Evolutionary conservation across 1,140 invertebrate genomes (phyloP).

Genomic region (Musca domestica): DNA sequence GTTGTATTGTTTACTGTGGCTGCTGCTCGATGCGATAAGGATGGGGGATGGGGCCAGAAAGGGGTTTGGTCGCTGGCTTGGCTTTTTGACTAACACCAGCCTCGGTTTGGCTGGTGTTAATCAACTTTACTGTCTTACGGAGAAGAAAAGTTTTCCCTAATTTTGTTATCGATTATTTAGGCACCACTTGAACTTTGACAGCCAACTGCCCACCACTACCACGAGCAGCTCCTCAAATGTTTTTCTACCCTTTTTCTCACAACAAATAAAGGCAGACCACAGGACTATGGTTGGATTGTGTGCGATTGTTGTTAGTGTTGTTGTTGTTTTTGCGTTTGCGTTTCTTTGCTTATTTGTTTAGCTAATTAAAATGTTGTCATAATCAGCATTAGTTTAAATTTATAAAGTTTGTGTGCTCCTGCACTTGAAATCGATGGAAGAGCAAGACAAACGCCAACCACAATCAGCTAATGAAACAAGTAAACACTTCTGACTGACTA

Average conservation of each 20-base stretch:
- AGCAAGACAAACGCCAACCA: neutral
- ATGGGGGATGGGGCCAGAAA: neutral
- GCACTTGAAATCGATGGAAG: neutral
- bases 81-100: conserved; percentile 1
- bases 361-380: conserved; percentile 15
- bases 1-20: conserved; percentile 5
- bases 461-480: too few relatives aligned
- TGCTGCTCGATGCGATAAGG: neutral
- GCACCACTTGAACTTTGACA: neutral
- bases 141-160: neutral
- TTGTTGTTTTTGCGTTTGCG: neutral
- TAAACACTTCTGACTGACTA: neutral
- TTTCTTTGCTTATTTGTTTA: neutral
- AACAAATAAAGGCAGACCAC: neutral
- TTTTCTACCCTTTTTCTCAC: neutral
- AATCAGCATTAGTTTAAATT: conserved; percentile 9
- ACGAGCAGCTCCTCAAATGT: neutral
- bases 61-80: neutral
- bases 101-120: neutral
- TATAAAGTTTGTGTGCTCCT: neutral
- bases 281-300: neutral
- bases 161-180: conserved; percentile 7
- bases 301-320: neutral
- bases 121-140: neutral
- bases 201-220: neutral